These are phyloP conservation scores for Agonopterix subpropinquella DNA, from an alignment of 2,888 invertebrate genomes.

Conservation along the genomic window DNA sequence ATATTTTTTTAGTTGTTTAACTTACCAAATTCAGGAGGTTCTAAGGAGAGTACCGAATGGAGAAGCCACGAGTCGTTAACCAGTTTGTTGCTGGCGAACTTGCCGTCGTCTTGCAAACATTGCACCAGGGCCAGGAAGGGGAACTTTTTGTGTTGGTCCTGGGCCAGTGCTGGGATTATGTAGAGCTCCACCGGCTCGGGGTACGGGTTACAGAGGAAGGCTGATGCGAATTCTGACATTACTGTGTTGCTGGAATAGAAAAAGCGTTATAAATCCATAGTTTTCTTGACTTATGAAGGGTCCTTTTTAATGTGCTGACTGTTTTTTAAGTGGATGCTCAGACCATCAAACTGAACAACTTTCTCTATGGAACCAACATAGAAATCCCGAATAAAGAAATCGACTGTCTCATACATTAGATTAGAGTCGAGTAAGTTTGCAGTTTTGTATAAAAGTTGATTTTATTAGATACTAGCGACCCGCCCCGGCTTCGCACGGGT, in stretches of 20 bases:
- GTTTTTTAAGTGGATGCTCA: too few relatives aligned
- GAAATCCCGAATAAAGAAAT: too few relatives aligned
- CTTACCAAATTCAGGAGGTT: constrained; percentile 80
- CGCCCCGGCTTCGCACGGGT: too few relatives aligned
- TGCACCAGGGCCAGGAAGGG: constrained; percentile 70
- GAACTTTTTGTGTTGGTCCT: constrained; percentile 49
- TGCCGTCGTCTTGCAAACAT: constrained; percentile 48
- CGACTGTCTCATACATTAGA: too few relatives aligned
- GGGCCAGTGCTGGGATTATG: constrained; percentile 81
- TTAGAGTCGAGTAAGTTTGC: too few relatives aligned
- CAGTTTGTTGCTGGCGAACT: constrained; percentile 62
- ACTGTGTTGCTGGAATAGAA: constrained; percentile 44
- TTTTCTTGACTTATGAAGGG: too few relatives aligned
- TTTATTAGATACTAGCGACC: too few relatives aligned
- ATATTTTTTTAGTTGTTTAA: constrained; percentile 6
- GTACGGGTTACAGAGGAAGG: constrained; percentile 80
- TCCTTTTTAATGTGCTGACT: too few relatives aligned
- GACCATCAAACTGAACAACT: too few relatives aligned
- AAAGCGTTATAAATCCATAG: too few relatives aligned
- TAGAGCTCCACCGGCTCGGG: constrained; percentile 81
- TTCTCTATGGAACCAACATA: too few relatives aligned
- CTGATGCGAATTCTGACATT: constrained; percentile 76
- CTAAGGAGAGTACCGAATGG: constrained; percentile 80
- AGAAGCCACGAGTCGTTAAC: constrained; percentile 79
- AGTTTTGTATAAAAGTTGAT: too few relatives aligned